A percentile compares a stretch with the other conserved stretches of the same genome.
phyloP scores from a whole-genome alignment of 2,888 invertebrate species.

The Agrotis ipsilon region DNA sequence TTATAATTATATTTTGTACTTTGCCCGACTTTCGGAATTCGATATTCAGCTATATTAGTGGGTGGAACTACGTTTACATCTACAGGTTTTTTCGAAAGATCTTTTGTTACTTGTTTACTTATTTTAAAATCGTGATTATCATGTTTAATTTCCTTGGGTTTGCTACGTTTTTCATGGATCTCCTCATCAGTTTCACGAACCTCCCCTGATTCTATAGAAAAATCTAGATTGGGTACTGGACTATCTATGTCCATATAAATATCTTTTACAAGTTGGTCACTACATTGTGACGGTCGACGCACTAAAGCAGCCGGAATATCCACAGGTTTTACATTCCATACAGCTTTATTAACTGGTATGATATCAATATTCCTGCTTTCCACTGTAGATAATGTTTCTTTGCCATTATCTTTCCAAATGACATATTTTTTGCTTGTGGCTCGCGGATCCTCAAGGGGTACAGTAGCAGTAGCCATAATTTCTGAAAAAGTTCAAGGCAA shows the following conservation, averaged over 20 bases:
- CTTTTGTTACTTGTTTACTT: conserved; percentile 21
- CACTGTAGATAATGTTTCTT: conserved; percentile 69
- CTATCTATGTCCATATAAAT: conserved; percentile 75
- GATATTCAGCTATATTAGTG: conserved; percentile 48
- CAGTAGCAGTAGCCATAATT: conserved; percentile 75
- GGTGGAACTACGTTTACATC: conserved; percentile 22
- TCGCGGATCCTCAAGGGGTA: conserved; percentile 81
- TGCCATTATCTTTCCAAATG: conserved; percentile 69
- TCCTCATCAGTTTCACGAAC: conserved; percentile 55
- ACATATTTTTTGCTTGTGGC: conserved; percentile 77
- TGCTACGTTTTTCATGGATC: conserved; percentile 17
- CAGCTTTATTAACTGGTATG: conserved; percentile 69
- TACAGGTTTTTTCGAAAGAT: conserved; percentile 29
- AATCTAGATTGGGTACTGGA: conserved; percentile 64
- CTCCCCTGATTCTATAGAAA: conserved; percentile 76
- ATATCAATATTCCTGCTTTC: conserved; percentile 74
- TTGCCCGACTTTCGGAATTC: conserved; percentile 68
- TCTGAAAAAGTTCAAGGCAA: conserved; percentile 73
- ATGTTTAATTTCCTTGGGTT: conserved; percentile 19
- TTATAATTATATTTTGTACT: conserved; percentile 25
- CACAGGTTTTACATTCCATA: conserved; percentile 71
- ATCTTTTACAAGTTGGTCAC: conserved; percentile 68
- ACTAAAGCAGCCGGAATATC: conserved; percentile 74
- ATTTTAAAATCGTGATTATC: conserved; percentile 16
- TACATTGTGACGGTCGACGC: conserved; percentile 55